Conservation (phyloP, 2,888 invertebrate species). For the Scelioninae gen. 1 region DNA sequence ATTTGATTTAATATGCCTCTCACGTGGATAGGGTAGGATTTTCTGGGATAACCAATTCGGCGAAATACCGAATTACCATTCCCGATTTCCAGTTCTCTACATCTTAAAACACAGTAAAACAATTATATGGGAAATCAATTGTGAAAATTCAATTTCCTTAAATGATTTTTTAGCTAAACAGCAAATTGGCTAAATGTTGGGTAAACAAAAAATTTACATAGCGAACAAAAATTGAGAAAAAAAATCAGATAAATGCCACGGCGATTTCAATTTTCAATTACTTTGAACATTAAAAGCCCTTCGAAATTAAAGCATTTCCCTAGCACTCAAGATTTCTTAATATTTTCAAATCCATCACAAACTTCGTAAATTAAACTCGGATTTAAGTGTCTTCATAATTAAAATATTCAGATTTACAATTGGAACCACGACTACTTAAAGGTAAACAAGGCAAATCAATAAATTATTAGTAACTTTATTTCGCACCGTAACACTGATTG, state of each 20-base stretch:
- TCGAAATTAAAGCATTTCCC: background rate
- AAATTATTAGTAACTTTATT: conserved; percentile 18
- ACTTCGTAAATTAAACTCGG: background rate
- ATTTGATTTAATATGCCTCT: conserved; percentile 44
- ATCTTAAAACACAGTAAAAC: conserved; percentile 1
- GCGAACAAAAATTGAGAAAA: background rate
- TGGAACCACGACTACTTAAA: conserved; percentile 12
- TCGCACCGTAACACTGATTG: background rate
- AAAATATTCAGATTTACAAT: conserved; percentile 8
- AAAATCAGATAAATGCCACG: background rate
- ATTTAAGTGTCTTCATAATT: background rate
- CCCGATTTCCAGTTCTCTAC: conserved; percentile 9
- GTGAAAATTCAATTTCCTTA: background rate
- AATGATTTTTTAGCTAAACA: background rate
- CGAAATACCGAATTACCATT: conserved; percentile 20
- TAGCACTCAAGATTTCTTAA: conserved; percentile 1
- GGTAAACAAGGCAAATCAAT: conserved; percentile 20
- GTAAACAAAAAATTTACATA: too few relatives aligned
- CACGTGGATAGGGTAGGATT: conserved; percentile 45
- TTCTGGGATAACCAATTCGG: conserved; percentile 48
- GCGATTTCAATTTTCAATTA: background rate
- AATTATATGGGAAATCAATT: conserved; percentile 1
- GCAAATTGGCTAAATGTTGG: background rate
- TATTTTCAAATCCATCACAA: conserved; percentile 8
- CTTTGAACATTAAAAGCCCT: background rate